A percentile compares a stretch with the other conserved stretches of the same genome.
Conservation (phyloP, 1,140 invertebrate species). For the Monochamus saltuarius region DNA sequence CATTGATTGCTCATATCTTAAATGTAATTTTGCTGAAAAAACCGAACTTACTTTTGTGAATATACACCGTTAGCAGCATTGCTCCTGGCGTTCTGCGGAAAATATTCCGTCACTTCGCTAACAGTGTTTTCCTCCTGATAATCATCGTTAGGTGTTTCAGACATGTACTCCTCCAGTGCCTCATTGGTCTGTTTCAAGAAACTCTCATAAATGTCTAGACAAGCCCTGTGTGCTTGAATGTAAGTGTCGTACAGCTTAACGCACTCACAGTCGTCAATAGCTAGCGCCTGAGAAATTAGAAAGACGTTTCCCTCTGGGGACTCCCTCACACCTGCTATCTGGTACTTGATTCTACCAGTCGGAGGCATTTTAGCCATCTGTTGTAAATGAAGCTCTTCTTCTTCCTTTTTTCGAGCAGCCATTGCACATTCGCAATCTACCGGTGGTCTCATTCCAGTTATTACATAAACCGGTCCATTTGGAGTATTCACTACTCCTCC, state of each 20-base stretch:
- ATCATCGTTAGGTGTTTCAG: too few species aligned
- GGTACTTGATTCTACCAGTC: constrained; percentile 37
- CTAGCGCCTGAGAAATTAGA: constrained; percentile 31
- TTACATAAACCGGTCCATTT: constrained; percentile 29
- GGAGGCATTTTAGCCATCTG: constrained; percentile 36
- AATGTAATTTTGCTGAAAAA: too few species aligned
- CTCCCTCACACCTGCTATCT: constrained; percentile 40
- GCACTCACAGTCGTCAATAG: constrained; percentile 35
- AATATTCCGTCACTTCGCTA: too few species aligned
- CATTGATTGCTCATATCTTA: too few species aligned
- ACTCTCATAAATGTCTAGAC: constrained; percentile 30
- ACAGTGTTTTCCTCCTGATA: too few species aligned
- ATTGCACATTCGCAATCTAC: constrained; percentile 29
- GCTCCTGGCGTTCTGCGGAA: too few species aligned
- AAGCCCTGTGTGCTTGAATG: constrained; percentile 31
- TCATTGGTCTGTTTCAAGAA: too few species aligned
- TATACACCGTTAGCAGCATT: too few species aligned
- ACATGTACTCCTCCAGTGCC: too few species aligned
- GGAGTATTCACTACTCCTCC: constrained; percentile 20
- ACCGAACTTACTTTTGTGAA: too few species aligned
- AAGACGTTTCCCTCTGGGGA: constrained; percentile 42
- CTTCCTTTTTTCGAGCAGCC: constrained; percentile 23
- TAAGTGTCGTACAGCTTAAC: constrained; percentile 36
- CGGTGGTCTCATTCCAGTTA: constrained; percentile 25
- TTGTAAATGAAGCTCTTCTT: constrained; percentile 21